These are phyloP conservation scores for Thalassarche chlororhynchos DNA, from an alignment of 2,113 vertebrate species.

Conservation along the genomic window DNA sequence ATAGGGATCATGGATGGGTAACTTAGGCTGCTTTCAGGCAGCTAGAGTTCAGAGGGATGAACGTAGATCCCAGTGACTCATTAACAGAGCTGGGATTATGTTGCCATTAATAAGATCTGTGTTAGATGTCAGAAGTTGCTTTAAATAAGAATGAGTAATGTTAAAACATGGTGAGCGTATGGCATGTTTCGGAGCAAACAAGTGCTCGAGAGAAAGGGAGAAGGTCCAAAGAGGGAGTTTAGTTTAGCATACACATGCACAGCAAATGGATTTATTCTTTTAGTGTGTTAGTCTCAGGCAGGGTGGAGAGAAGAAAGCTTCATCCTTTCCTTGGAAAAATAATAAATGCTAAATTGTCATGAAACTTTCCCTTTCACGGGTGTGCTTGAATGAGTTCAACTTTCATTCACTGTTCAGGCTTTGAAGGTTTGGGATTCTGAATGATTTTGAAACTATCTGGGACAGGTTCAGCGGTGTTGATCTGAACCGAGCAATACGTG, in stretches of 20 bases:
- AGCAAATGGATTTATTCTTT: background rate
- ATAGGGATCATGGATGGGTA: background rate
- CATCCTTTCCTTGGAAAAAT: constrained; percentile 48
- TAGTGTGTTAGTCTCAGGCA: background rate
- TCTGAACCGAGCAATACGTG: background rate
- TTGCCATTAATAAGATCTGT: background rate
- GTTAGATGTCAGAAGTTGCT: background rate
- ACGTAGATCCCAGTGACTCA: background rate
- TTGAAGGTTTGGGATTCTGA: constrained; percentile 46
- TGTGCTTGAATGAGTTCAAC: constrained; percentile 2
- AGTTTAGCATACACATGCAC: no score
- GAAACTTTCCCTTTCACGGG: constrained; percentile 19
- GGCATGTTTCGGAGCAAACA: background rate
- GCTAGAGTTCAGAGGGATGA: background rate
- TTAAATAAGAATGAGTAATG: background rate
- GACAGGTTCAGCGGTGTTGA: background rate
- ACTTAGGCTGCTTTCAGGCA: background rate
- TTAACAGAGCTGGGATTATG: background rate
- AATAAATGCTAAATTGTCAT: background rate
- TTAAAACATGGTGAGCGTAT: background rate
- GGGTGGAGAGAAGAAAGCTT: background rate
- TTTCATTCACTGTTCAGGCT: constrained; percentile 32
- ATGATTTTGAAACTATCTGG: constrained; percentile 53
- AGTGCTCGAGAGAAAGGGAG: background rate
- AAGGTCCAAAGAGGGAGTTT: background rate